Evolutionary conservation across 2,797 vertebrate species (phyloP).

Genomic region (Orestias chungarensis): DNA sequence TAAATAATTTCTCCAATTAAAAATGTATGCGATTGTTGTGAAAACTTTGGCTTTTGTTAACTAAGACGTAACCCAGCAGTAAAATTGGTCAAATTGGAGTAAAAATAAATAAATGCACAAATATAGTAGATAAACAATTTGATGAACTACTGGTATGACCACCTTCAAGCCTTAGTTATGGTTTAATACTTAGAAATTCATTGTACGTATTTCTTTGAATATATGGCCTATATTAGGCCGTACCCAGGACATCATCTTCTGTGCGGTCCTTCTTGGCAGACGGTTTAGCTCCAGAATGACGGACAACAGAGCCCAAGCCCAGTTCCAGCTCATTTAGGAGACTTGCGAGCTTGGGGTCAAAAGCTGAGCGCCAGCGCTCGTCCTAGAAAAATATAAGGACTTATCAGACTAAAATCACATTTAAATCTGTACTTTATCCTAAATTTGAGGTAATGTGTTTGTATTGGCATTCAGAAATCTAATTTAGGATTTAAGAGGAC

Average conservation of each 20-base stretch:
- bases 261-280: slow-evolving; percentile 69
- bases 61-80: background rate
- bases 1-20: background rate
- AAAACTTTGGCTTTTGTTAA: background rate
- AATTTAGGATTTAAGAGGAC: background rate
- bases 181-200: too few species aligned
- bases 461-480: background rate
- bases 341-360: slow-evolving; percentile 93
- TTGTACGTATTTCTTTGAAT: background rate
- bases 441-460: background rate
- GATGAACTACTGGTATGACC: background rate
- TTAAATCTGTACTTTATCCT: background rate
- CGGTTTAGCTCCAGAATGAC: slow-evolving; percentile 79
- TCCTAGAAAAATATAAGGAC: slow-evolving; percentile 74
- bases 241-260: slow-evolving; percentile 89
- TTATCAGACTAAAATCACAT: background rate
- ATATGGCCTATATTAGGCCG: background rate
- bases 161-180: background rate
- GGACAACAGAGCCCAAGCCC: slow-evolving; percentile 88
- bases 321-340: slow-evolving; percentile 91
- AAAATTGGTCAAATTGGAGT: background rate
- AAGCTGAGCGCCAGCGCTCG: slow-evolving; percentile 89
- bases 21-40: background rate
- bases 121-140: background rate
- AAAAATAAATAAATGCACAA: background rate